These are phyloP conservation scores for Macropus fuliginosus DNA, from an alignment of 2,797 vertebrate genomes.

Conservation along the genomic window DNA sequence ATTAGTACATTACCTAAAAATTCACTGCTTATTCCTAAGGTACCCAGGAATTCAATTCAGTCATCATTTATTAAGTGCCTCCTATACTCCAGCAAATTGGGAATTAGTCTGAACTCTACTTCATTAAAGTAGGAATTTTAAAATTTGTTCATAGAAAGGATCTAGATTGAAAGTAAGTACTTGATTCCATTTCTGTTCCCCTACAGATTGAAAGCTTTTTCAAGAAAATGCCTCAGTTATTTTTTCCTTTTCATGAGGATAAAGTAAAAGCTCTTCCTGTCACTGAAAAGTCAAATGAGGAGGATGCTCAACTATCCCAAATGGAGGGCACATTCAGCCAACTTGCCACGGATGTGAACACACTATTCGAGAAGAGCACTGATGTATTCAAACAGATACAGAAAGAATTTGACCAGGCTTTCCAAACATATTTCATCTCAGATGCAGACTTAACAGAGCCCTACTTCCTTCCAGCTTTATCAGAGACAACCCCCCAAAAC, in stretches of 20 bases:
- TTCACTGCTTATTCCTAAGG: conserved; percentile 2
- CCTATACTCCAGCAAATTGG: no score
- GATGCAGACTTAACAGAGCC: conserved; percentile 78
- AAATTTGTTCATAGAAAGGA: not conserved
- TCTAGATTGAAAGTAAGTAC: conserved; percentile 26
- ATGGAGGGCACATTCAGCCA: conserved; percentile 89
- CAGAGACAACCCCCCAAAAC: conserved; percentile 78
- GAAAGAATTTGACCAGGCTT: conserved; percentile 87
- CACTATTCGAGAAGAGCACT: conserved; percentile 88
- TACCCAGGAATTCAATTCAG: not conserved
- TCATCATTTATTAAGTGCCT: no score
- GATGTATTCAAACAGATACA: conserved; percentile 89
- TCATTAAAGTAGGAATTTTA: not conserved
- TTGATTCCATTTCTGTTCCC: conserved; percentile 49
- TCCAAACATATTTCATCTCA: conserved; percentile 89
- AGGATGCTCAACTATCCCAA: conserved; percentile 84
- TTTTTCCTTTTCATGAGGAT: conserved; percentile 83
- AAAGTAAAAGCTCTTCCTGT: conserved; percentile 75
- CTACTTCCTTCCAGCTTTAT: conserved; percentile 74
- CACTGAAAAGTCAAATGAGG: conserved; percentile 81
- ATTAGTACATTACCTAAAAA: conserved; percentile 11
- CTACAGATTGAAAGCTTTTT: conserved; percentile 91
- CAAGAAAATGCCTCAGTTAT: conserved; percentile 86
- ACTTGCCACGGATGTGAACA: conserved; percentile 84
- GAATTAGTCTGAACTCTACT: no score